Evolutionary conservation across 2,113 vertebrate species (phyloP), one percentile per base, ranked within the genome.

Genomic region (Xyrauchen texanus): DNA sequence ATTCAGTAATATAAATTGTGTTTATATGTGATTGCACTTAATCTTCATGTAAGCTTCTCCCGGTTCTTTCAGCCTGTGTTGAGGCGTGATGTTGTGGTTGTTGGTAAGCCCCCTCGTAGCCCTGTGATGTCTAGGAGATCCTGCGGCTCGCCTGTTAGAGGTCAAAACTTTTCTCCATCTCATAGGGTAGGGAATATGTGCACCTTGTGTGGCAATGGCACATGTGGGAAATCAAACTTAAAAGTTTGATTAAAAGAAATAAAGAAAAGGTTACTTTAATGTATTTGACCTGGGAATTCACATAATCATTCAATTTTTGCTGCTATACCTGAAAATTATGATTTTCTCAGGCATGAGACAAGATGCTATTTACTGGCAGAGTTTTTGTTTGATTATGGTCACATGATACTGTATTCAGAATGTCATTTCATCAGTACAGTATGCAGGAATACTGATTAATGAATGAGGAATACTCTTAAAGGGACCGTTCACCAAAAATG

Each of bases 31-130:
- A 66, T 51, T 77, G n/a, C 44, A 7, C 62, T 42, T 58, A 70
- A 74, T 46, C 55, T 51, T 81, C 16, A 70, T 71, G 16, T 51
- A 67, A 81, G 53, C 57, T 46, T 75, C 15, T 68, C 53, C 69
- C 77, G 72, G 87, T 93, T 94, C 91, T 93, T 95, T 85, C 87
- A 96, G 95, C 92, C 89, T 85, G 89, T 89, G 83, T 89, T 92
- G 87, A 94, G 93, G 88, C 91, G 90, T 70, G 91, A 94, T 74
- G 44, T 89, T 70, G 89, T 88, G 90, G 90, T 96, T 88, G 85
- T 93, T 87, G 92, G 95, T 89, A 96, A 95, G 86, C 95, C 95
- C 86, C 95, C 95, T 65, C 95, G 94, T 89, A 96, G 95, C 86
- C 95, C 95, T 82, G 91, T 94, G 92, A 90, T 93, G 93, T 90